These are phyloP conservation scores for Crocidura indochinensis DNA, from an alignment of 2,797 vertebrate genomes.

Conservation along the genomic window DNA sequence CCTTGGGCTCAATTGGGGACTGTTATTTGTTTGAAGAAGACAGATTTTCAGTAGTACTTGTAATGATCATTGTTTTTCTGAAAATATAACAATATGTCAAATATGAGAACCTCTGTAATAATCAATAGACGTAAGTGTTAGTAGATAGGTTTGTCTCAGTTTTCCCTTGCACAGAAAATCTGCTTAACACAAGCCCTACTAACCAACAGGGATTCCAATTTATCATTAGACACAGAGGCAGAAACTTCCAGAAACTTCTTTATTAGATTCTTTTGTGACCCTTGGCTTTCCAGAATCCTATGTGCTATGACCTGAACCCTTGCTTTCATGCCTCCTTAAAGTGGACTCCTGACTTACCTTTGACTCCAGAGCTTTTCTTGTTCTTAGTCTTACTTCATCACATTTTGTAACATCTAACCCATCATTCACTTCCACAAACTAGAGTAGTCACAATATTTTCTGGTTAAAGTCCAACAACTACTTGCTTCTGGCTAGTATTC, in stretches of 20 bases:
- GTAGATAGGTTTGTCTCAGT: neutral
- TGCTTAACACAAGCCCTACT: neutral
- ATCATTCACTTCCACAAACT: neutral
- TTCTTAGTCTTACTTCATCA: neutral
- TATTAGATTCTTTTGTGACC: neutral
- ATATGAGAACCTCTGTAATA: too few species aligned
- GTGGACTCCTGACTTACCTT: neutral
- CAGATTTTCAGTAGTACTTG: too few species aligned
- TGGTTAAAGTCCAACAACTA: neutral
- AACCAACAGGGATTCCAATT: neutral
- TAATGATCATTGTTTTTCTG: too few species aligned
- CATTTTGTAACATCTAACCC: neutral
- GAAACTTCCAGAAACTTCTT: slow-evolving; percentile 9
- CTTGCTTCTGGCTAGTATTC: slow-evolving; percentile 7
- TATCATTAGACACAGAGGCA: neutral
- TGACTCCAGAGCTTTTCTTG: neutral
- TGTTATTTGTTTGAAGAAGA: too few species aligned
- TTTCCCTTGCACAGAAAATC: neutral
- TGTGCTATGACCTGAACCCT: neutral
- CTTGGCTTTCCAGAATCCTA: neutral
- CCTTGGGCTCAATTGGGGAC: too few species aligned
- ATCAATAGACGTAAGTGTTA: too few species aligned
- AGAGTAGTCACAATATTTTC: neutral
- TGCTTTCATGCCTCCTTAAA: neutral
- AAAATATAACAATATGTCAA: too few species aligned